Evolutionary conservation across 2,888 invertebrate species (phyloP).

Genomic region (Pogonocherus hispidulus): DNA sequence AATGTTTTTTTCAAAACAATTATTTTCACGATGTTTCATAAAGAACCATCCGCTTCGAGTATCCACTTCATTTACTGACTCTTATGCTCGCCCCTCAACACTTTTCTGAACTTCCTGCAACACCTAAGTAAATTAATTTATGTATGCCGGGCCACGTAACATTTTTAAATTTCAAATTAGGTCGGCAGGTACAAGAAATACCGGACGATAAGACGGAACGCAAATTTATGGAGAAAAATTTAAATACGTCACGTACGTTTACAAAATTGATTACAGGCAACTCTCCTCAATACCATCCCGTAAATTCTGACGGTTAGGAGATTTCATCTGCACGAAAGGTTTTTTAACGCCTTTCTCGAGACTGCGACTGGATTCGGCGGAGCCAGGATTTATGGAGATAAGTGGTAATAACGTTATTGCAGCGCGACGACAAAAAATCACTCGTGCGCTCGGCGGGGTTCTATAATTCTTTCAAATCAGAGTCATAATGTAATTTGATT

Average conservation of each 20-base stretch:
- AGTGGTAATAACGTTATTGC: conserved; percentile 21
- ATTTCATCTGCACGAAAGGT: conserved; percentile 30
- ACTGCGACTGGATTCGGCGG: conserved; percentile 5
- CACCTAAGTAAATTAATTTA: conserved; percentile 19
- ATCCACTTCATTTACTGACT: too few species aligned
- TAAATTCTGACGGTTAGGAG: conserved; percentile 29
- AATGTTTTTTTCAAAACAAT: too few species aligned
- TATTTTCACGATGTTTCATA: too few species aligned
- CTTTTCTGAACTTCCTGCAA: not conserved
- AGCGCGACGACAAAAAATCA: conserved; percentile 13
- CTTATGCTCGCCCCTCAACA: too few species aligned
- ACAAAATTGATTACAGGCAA: conserved; percentile 24
- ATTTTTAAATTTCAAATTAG: conserved; percentile 28
- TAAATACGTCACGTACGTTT: conserved; percentile 32
- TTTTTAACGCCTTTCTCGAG: conserved; percentile 19
- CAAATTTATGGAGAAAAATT: conserved; percentile 29
- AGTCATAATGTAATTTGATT: too few species aligned
- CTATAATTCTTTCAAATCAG: not conserved
- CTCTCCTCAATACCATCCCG: conserved; percentile 20
- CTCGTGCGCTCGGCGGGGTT: not conserved
- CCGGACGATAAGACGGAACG: conserved; percentile 5
- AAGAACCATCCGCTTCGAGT: too few species aligned
- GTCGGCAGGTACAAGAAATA: conserved; percentile 1
- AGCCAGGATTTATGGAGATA: conserved; percentile 13
- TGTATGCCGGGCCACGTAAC: conserved; percentile 17